Base-by-base conservation (phyloP, 2,113 vertebrate genomes). In the Azemiops feae region DNA sequence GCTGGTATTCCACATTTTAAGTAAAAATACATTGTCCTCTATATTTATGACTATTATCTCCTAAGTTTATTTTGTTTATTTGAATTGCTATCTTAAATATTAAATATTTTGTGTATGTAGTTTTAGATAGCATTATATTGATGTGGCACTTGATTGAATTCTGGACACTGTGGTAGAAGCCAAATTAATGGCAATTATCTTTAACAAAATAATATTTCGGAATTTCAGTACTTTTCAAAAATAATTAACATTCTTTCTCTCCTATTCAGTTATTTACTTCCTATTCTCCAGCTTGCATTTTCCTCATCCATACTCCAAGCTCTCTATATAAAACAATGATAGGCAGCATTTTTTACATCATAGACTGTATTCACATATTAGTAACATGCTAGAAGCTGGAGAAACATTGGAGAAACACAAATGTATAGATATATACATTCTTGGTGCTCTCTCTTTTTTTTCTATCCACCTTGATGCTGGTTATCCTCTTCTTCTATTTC, bases 1-100 rank as follows among this genome's bases (percentile, higher is more conserved):
- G 0, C 89, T 85, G 39, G 25, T 11, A 55, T 86, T 50, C 52
- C 30, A 1, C 27, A 14, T 27, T 23, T 39, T 0, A 0, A 43
- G 10, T 47, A 58, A 90, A 89, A 54, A 92, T 43, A 25, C 88
- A 64, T 74, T 85, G 0, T 0, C 30, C 60, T 58, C 30, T 47
- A 34, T 39, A 57, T 92, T 54, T 88, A 86, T 39, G 34, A 85
- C 22, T 57, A 1, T 81, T 81, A 16, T 69, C 12, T 69, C 12
- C 30, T 69, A 34, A 14, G 30, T 69, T 5, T 34, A 34, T 69
- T 69, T 69, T 69, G 64, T 69, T 69, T 69, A 34, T 69, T 69
- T 69, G 64, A 69, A 69, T 18, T 34, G 30, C 16, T n/a, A 69
- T 34, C 64, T 69, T 69, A 69, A 69, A 69, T 60, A 60, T 60